Evolutionary conservation across 2,888 invertebrate genomes (phyloP), one percentile per base, ranked within the genome.

Genomic region (Lasioglossum malachurum): DNA sequence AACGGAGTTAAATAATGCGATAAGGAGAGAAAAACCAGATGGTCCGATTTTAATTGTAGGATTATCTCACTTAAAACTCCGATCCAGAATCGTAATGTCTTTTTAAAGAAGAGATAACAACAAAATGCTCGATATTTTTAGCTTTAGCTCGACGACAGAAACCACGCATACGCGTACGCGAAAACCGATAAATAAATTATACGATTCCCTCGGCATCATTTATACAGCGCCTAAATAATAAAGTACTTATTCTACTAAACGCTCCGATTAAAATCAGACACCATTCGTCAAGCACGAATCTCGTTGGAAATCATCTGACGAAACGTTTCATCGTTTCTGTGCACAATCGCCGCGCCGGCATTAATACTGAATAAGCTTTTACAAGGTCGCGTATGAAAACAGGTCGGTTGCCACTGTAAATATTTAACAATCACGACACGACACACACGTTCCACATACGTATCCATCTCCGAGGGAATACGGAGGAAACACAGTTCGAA

Each of bases 11-110:
- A 53, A 64, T 64, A 83, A 53, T 23, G 27, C 41, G 49, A 53
- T 35, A 44, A 78, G 44, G 75, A 7, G 75, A 7, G 38, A n/a
- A 31, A 49, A 49, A 57, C 23, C 57, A n/a, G n/a, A 35, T 35
- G 64, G 72, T 35, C n/a, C 49, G 53, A 76, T 76, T 76, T 82
- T 23, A 53, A 41, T 76, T 31, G 3, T n/a, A 35, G 64, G 44
- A 76, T 83, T 64, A 76, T 64, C 53, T 60, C 53, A 4, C 60
- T 64, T 27, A 31, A 83, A 82, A 82, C 72, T 76, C n/a, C 44
- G 76, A 64, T 41, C 60, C 31, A 35, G 72, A 76, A 73, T 73
- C 76, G 27, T 64, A 82, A 73, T 53, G 75, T 72, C 4, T 0
- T 4, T 16, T 16, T 4, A 4, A 19, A 19, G 19, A 5, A 7